These are phyloP conservation scores for Drosophila eohydei DNA, from an alignment of 2,888 invertebrate species.

Conservation along the genomic window DNA sequence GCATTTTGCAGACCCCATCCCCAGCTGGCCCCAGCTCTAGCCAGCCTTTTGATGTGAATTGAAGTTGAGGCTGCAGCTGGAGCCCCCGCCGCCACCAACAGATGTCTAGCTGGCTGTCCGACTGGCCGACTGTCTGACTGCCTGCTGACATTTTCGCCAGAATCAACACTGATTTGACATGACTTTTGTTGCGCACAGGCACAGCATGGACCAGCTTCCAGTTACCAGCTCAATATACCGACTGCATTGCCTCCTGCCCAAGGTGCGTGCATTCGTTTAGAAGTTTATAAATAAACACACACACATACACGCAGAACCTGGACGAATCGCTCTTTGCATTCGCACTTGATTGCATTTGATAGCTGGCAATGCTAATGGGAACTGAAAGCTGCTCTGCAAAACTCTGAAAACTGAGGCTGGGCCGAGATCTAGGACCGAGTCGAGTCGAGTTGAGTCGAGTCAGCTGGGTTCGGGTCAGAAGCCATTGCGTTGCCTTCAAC, in stretches of 20 bases:
- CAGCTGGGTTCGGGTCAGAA: conserved; percentile 35
- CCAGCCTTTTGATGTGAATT: conserved; percentile 41
- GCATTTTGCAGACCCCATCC: conserved; percentile 39
- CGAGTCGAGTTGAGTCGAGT: neutral
- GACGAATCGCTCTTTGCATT: conserved; percentile 58
- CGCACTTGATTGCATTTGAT: conserved; percentile 77
- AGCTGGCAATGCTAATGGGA: conserved; percentile 72
- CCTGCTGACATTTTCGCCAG: conserved; percentile 79
- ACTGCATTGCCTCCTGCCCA: conserved; percentile 42
- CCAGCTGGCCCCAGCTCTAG: conserved; percentile 4
- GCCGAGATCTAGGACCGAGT: conserved; percentile 1
- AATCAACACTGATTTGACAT: conserved; percentile 80
- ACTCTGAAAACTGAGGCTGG: conserved; percentile 9
- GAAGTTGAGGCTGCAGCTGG: conserved; percentile 25
- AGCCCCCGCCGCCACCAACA: conserved; percentile 19
- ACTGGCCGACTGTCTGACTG: conserved; percentile 44
- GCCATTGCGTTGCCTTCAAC: conserved; percentile 31
- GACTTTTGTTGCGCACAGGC: conserved; percentile 71
- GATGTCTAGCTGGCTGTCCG: conserved; percentile 10
- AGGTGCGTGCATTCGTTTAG: conserved; percentile 80
- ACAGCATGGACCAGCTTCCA: conserved; percentile 64
- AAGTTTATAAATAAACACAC: conserved; percentile 76
- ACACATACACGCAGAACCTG: conserved; percentile 37
- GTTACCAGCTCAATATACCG: conserved; percentile 16
- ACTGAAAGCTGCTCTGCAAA: conserved; percentile 39